Evolutionary conservation across 2,888 invertebrate genomes (phyloP).

Genomic region (Silvanus unidentatus): DNA sequence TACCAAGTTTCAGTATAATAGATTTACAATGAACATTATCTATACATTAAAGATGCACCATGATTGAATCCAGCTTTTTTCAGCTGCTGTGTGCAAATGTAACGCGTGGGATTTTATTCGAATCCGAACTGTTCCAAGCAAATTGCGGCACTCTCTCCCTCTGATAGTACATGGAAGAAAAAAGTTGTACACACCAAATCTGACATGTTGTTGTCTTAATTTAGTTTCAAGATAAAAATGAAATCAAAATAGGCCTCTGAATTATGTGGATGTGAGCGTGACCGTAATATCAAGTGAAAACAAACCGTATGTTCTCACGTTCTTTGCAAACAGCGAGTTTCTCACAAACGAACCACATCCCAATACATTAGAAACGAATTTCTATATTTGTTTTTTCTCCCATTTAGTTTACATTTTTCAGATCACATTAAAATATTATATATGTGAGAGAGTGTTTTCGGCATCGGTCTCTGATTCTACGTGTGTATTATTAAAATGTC

Average conservation of each 20-base stretch:
- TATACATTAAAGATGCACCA: constrained; percentile 9
- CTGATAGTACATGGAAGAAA: no score
- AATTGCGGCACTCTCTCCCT: neutral
- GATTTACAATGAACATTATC: constrained; percentile 4
- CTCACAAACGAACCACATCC: neutral
- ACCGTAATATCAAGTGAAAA: constrained; percentile 5
- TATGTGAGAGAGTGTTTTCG: no score
- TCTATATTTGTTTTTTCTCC: neutral
- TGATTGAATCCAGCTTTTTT: constrained; percentile 4
- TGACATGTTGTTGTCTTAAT: no score
- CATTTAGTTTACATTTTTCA: neutral
- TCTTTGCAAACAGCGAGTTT: constrained; percentile 4
- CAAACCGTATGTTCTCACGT: constrained; percentile 9
- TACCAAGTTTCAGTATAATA: constrained; percentile 1
- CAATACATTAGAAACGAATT: neutral
- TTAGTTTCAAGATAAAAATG: neutral
- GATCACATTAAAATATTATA: neutral
- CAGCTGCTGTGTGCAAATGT: neutral
- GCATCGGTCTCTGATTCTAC: no score
- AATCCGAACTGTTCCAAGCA: no score
- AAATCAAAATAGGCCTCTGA: constrained; percentile 4
- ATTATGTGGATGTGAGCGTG: constrained; percentile 11
- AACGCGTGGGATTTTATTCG: constrained; percentile 1
- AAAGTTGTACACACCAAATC: no score
- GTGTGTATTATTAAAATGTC: constrained; percentile 7